phyloP scores from a whole-genome alignment of 2,113 vertebrate species.

The Rostratula benghalensis region DNA sequence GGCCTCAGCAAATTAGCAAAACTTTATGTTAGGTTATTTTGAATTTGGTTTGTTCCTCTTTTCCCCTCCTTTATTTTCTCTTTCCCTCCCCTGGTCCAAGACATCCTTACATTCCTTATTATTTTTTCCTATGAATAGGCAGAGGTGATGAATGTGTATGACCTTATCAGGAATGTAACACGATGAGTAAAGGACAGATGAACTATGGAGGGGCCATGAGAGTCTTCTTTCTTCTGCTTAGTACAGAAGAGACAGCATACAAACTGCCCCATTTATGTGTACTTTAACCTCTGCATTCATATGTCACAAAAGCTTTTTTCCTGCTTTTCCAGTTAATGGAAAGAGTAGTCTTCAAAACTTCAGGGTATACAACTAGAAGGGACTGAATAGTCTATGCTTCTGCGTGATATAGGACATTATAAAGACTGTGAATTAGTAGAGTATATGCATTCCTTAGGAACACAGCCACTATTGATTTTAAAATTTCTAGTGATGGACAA shows the following conservation, averaged over 20 bases:
- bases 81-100: neutral
- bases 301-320: neutral
- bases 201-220: neutral
- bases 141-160: neutral
- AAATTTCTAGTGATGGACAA: conserved; percentile 15
- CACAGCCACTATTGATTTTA: neutral
- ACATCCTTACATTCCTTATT: neutral
- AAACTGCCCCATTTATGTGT: neutral
- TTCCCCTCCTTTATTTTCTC: neutral
- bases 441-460: neutral
- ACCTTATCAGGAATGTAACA: neutral
- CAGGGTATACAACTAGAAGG: neutral
- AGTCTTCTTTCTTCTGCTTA: neutral
- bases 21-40: neutral
- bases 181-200: neutral
- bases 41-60: neutral
- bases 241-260: neutral
- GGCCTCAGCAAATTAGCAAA: neutral
- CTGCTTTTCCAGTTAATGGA: conserved; percentile 17
- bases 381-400: neutral
- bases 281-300: conserved; percentile 11
- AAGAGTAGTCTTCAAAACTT: conserved; percentile 27
- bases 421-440: neutral
- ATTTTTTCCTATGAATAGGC: neutral
- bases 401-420: neutral